Conservation (phyloP, 2,113 vertebrate species). For the Illadopsis cleaveri region DNA sequence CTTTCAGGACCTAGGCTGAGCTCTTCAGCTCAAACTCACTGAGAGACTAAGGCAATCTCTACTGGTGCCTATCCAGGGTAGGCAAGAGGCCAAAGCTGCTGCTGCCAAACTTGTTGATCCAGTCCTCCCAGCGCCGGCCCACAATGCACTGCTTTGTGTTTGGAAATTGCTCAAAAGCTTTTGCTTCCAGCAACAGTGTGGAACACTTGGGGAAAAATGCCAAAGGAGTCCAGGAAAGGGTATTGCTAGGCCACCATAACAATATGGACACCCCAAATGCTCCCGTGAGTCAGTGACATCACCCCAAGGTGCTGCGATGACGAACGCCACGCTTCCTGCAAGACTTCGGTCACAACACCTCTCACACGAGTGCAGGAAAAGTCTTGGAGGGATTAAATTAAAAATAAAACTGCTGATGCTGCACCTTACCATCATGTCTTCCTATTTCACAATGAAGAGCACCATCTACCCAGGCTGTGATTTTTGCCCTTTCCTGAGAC, state of each 20-base stretch:
- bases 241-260: neutral
- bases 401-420: neutral
- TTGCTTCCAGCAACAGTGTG: constrained; percentile 16
- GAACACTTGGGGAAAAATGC: neutral
- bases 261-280: neutral
- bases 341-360: neutral
- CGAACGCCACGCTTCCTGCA: accelerated
- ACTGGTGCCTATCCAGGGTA: constrained; percentile 34
- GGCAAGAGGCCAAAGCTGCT: constrained; percentile 51
- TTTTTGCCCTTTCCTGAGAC: neutral
- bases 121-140: constrained; percentile 38
- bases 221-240: neutral
- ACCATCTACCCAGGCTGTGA: neutral
- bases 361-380: neutral
- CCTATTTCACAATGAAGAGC: neutral
- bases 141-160: constrained; percentile 34
- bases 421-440: neutral
- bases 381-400: neutral
- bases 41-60: neutral
- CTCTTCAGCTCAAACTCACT: neutral
- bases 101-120: constrained; percentile 62
- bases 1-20: neutral
- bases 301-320: neutral
- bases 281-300: neutral
- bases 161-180: constrained; percentile 39